Percentiles rank a stretch among this genome's conserved stretches.
Conservation (phyloP, 2,888 invertebrate species). For the Orthonychiurus folsomi region DNA sequence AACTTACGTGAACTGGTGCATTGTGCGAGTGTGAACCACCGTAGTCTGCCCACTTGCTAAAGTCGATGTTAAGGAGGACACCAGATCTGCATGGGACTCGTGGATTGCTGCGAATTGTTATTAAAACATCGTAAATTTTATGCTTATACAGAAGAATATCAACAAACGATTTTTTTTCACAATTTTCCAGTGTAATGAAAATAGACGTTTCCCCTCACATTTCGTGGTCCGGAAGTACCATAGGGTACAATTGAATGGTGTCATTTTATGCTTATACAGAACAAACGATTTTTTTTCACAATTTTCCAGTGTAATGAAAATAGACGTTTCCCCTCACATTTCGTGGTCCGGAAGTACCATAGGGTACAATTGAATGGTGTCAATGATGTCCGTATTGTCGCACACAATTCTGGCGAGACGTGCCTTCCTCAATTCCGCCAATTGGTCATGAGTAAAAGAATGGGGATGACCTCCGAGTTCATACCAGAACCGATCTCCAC, state of each 20-base stretch:
- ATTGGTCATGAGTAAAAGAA: conserved; percentile 75
- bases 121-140: too few species aligned
- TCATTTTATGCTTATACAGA: too few species aligned
- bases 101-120: conserved; percentile 60
- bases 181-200: conserved; percentile 10
- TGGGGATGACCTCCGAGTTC: conserved; percentile 85
- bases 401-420: conserved; percentile 75
- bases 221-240: conserved; percentile 86
- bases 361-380: conserved; percentile 80
- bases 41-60: conserved; percentile 80
- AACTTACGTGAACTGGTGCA: conserved; percentile 38
- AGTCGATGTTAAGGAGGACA: conserved; percentile 74
- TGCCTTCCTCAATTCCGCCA: conserved; percentile 70
- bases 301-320: conserved; percentile 11
- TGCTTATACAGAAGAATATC: too few species aligned
- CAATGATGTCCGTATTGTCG: conserved; percentile 85
- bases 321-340: conserved; percentile 57
- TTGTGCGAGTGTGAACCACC: conserved; percentile 37
- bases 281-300: not conserved
- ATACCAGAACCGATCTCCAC: conserved; percentile 91
- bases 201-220: conserved; percentile 56
- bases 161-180: not conserved
- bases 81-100: conserved; percentile 84
- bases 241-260: conserved; percentile 80
- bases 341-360: conserved; percentile 88